A percentile compares a stretch with the other conserved stretches of the same genome.
Evolutionary conservation across 2,797 vertebrate genomes (phyloP).

Genomic region (Bovichtus diacanthus): DNA sequence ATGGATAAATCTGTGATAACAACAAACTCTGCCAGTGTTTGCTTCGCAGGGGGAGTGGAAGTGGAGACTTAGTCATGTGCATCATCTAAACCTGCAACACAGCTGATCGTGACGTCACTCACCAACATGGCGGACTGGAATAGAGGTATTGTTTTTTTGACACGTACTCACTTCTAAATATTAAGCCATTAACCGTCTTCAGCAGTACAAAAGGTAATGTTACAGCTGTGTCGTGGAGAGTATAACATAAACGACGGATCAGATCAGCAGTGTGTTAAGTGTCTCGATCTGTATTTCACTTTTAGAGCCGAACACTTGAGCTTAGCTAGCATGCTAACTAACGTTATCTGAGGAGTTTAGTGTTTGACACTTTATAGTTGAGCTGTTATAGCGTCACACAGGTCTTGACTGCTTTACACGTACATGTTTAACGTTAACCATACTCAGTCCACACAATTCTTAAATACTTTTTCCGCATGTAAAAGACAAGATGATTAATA

Average conservation of each 20-base stretch:
- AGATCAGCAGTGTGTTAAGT: fast-evolving
- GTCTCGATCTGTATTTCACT: not conserved
- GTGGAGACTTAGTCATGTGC: no score
- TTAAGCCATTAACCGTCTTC: fast-evolving
- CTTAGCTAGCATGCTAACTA: slow-evolving; percentile 30
- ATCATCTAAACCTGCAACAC: no score
- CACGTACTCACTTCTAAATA: slow-evolving; percentile 67
- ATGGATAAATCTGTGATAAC: no score
- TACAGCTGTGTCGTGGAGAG: fast-evolving
- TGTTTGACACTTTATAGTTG: not conserved
- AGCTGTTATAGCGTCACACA: no score
- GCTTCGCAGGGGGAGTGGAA: no score
- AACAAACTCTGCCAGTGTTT: no score
- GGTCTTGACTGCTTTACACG: no score
- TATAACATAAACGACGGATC: fast-evolving
- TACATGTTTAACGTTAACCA: no score
- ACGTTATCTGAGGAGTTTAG: not conserved
- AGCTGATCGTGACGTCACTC: slow-evolving; percentile 63
- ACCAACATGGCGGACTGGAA: slow-evolving; percentile 82
- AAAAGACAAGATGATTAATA: no score
- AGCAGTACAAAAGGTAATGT: fast-evolving
- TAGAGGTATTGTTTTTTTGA: slow-evolving; percentile 71
- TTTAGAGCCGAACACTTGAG: not conserved
- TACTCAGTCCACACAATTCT: no score
- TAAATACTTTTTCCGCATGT: no score